A percentile compares a stretch with the other conserved stretches of the same genome.
These are phyloP conservation scores for Triplophysa bombifrons DNA, from an alignment of 2,797 vertebrate genomes.

Conservation along the genomic window DNA sequence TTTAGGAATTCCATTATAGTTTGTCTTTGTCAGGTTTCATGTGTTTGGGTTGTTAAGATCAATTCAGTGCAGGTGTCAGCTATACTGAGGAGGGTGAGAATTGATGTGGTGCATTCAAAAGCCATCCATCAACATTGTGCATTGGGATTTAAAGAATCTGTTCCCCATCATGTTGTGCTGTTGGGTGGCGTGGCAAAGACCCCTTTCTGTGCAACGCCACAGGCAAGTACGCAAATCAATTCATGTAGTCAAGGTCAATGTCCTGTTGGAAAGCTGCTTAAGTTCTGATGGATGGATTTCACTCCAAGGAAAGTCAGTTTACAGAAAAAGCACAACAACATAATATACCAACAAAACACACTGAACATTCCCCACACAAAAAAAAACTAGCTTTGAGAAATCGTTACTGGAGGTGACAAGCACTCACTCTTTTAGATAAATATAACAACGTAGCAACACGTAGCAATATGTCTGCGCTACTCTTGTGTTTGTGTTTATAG, in stretches of 20 bases:
- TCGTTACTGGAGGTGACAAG: not conserved
- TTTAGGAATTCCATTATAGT: constrained; percentile 53
- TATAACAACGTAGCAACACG: no score
- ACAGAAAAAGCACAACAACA: constrained; percentile 65
- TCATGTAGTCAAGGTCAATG: constrained; percentile 98
- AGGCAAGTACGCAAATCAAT: constrained; percentile 88
- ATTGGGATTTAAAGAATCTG: constrained; percentile 95
- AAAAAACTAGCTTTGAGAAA: not conserved
- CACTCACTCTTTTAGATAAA: no score
- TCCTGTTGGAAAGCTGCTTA: constrained; percentile 83
- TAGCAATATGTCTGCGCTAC: no score
- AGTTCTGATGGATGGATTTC: constrained; percentile 86
- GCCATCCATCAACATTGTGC: constrained; percentile 88
- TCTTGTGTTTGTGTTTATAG: no score
- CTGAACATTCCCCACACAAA: not conserved
- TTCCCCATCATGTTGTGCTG: constrained; percentile 88
- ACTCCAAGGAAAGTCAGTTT: constrained; percentile 81
- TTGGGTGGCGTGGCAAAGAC: constrained; percentile 89
- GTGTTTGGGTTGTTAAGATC: constrained; percentile 83
- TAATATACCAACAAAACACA: not conserved
- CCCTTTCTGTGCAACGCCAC: constrained; percentile 85
- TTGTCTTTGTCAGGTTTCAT: constrained; percentile 56
- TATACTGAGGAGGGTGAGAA: constrained; percentile 83
- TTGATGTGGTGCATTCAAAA: constrained; percentile 85
- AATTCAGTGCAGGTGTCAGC: constrained; percentile 90